These are phyloP conservation scores for Stenichneumon culpator DNA, from an alignment of 2,888 invertebrate genomes.

Conservation along the genomic window DNA sequence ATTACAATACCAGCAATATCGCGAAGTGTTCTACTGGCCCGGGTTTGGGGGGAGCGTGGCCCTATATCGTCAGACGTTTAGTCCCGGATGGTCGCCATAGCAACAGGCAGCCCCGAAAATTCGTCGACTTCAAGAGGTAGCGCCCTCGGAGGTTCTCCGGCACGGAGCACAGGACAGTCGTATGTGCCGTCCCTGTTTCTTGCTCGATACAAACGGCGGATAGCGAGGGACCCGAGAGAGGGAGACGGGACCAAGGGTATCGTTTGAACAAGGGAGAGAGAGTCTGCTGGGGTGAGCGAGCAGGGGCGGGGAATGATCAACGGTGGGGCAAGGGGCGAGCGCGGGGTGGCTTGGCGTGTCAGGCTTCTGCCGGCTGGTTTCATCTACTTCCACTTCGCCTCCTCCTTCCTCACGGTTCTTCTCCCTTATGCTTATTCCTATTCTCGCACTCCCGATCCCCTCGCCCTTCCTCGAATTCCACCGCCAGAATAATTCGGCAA, in stretches of 20 bases:
- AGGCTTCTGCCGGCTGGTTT: constrained; percentile 48
- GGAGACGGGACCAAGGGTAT: constrained; percentile 43
- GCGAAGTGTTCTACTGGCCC: constrained; percentile 75
- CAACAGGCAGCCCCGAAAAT: constrained; percentile 84
- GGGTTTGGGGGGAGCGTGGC: constrained; percentile 63
- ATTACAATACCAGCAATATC: constrained; percentile 72
- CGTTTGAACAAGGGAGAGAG: constrained; percentile 39
- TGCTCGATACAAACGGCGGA: constrained; percentile 16
- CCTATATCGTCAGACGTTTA: constrained; percentile 79
- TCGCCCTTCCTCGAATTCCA: constrained; percentile 50
- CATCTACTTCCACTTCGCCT: constrained; percentile 52
- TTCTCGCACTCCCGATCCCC: constrained; percentile 34
- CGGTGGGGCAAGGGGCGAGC: constrained; percentile 59
- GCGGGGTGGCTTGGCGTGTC: constrained; percentile 11
- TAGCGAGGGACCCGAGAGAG: not conserved
- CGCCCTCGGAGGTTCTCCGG: constrained; percentile 63
- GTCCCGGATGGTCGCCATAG: constrained; percentile 84
- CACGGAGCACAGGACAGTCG: constrained; percentile 51
- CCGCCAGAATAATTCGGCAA: constrained; percentile 23
- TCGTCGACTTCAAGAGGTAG: constrained; percentile 69
- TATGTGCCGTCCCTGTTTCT: constrained; percentile 52
- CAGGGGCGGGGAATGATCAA: constrained; percentile 1
- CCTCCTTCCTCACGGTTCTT: constrained; percentile 42
- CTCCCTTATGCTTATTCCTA: constrained; percentile 53
- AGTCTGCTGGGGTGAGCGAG: constrained; percentile 46